Conservation (phyloP, 2,113 vertebrate genomes). For the Naja naja region DNA sequence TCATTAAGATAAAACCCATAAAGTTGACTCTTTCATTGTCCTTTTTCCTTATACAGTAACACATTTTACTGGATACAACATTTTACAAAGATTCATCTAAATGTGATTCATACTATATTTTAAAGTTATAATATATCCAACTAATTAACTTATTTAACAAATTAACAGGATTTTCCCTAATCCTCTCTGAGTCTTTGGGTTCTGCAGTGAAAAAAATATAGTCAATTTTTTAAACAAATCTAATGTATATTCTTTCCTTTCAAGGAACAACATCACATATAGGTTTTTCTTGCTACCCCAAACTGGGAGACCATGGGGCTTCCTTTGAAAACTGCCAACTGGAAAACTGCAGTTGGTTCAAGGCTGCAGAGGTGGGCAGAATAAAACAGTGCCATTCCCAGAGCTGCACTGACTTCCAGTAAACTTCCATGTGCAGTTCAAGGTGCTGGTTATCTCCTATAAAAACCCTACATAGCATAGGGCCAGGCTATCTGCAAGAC, state of each 20-base stretch:
- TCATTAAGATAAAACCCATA: slow-evolving; percentile 14
- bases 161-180: background rate
- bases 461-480: background rate
- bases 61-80: background rate
- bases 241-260: background rate
- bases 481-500: background rate
- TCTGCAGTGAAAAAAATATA: background rate
- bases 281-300: background rate
- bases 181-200: background rate
- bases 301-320: background rate
- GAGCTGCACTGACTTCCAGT: background rate
- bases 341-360: background rate
- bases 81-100: background rate
- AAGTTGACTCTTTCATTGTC: slow-evolving; percentile 14
- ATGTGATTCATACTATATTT: background rate
- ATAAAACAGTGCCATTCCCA: background rate
- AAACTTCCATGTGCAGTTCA: background rate
- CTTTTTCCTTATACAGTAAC: background rate
- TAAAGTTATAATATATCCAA: background rate
- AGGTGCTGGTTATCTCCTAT: background rate
- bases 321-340: background rate
- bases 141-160: background rate
- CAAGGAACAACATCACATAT: background rate
- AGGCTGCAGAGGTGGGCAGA: background rate
- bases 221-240: background rate